These are phyloP conservation scores for Trochalopteron elliotii DNA, from an alignment of 2,113 vertebrate genomes.

Conservation along the genomic window DNA sequence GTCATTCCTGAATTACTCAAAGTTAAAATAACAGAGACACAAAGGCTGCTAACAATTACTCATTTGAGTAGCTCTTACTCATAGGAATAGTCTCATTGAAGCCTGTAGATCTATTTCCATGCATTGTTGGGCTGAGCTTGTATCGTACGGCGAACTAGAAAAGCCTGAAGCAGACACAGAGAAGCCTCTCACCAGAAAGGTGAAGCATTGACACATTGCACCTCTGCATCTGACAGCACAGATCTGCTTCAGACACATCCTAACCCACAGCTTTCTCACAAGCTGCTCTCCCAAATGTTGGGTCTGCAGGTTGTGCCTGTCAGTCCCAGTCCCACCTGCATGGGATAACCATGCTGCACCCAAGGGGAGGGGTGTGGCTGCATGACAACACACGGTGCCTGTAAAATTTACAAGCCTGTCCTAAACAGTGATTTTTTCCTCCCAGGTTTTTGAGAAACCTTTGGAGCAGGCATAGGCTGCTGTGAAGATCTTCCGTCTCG, in stretches of 20 bases:
- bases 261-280: not conserved
- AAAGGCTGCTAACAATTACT: conserved; percentile 23
- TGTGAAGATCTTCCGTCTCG: not conserved
- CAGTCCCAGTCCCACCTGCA: not conserved
- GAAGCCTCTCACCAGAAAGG: not conserved
- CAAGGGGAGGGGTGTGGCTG: rapidly evolving
- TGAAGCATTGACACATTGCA: not conserved
- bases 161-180: not conserved
- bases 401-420: not conserved
- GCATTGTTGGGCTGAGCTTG: not conserved
- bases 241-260: rapidly evolving
- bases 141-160: rapidly evolving
- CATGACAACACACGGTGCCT: not conserved
- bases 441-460: not conserved
- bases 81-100: not conserved
- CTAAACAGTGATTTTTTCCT: not conserved
- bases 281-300: not conserved
- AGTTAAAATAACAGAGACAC: conserved; percentile 44
- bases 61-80: conserved; percentile 42
- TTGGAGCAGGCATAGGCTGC: not conserved
- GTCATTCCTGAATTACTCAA: conserved; percentile 61
- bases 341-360: rapidly evolving
- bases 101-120: not conserved
- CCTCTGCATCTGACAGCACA: not conserved
- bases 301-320: not conserved